Evolutionary conservation across 2,113 vertebrate species (phyloP).

Genomic region (Gymnogyps californianus): DNA sequence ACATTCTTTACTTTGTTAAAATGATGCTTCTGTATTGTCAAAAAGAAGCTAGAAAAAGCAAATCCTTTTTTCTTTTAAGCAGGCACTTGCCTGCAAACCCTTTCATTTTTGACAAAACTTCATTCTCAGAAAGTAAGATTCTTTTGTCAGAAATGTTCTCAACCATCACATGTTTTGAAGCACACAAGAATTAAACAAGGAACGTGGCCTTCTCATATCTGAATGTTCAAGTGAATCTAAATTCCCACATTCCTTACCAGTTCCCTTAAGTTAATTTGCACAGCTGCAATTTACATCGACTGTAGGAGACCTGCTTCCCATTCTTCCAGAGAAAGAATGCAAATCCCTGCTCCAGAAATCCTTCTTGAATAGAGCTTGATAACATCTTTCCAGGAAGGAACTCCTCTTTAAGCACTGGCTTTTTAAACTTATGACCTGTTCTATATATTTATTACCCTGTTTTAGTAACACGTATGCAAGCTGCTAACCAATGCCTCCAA

Average conservation of each 20-base stretch:
- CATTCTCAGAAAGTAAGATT: neutral
- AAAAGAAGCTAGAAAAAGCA: neutral
- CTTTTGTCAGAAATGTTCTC: conserved; percentile 37
- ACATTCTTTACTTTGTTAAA: conserved; percentile 20
- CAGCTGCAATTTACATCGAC: neutral
- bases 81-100: conserved; percentile 9
- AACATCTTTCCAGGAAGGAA: conserved; percentile 37
- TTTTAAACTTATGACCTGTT: neutral
- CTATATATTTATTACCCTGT: neutral
- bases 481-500: neutral
- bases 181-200: neutral
- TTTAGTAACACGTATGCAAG: neutral
- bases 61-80: neutral
- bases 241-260: neutral
- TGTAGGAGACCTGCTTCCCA: neutral
- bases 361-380: neutral
- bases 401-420: neutral
- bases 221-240: neutral
- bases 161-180: conserved; percentile 1
- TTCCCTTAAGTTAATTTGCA: neutral
- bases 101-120: conserved; percentile 42
- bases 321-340: neutral
- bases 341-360: neutral
- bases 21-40: conserved; percentile 15
- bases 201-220: neutral